Base-by-base conservation (phyloP, 2,888 invertebrate species). In the Drosophila fulvimacula region DNA sequence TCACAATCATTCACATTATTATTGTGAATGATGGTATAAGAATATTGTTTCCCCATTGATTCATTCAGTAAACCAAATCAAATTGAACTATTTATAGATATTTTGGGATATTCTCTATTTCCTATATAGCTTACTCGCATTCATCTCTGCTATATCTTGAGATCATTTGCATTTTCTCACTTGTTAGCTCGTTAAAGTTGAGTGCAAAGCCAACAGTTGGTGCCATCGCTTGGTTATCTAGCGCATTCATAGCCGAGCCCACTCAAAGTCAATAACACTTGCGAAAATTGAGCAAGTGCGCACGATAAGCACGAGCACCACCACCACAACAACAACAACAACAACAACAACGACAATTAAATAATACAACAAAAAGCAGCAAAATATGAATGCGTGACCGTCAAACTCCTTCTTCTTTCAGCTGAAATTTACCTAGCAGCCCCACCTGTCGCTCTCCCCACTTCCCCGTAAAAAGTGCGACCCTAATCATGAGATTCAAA, bases 401-500 rank as follows among this genome's bases (percentile, higher is more conserved):
- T n/a, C 48, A 64, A 64, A 60, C 65, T 55, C 19, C 55, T 55
- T 41, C 41, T 19, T 55, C 41, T 19, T 39, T 19, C 30, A 27
- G 24, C 13, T 39, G 52, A 53, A 53, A 51, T 51, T 21, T 3
- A 21, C 9, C 34, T 21, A 15, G 10, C 38, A 10, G 17, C 27
- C 52, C 24, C 38, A 11, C 39, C 39, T 19, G 30, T 5, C 4
- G 44, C 41, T 41, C 0, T n/a, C 36, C 30, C 32, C 39, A 21
- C 10, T n/a, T 49, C 57, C 41, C 60, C 24, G 24, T 24, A 24
- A 24, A 24, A 24, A 24, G 24, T 24, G 5, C 63, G 53, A 58
- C 64, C 53, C 83, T 88, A 80, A 88, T 88, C 86, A 88, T 75
- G 62, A 88, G 86, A 88, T 86, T 78, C 81, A 64, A 74, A 76